Percentiles rank a stretch among this genome's conserved stretches.
These are phyloP conservation scores for Blennius ocellaris DNA, from an alignment of 2,113 vertebrate species.

Conservation along the genomic window DNA sequence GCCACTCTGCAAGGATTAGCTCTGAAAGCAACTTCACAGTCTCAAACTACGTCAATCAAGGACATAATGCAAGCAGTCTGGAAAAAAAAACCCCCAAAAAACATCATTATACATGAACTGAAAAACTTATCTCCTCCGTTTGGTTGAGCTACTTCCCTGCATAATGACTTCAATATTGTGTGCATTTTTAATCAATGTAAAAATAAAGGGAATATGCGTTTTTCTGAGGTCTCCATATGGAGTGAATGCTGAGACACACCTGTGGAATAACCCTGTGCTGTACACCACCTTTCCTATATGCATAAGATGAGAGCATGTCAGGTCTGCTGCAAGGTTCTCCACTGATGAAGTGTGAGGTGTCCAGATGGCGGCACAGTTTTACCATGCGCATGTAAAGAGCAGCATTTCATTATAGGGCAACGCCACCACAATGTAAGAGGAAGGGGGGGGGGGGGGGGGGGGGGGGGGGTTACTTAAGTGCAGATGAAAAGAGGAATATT, in stretches of 20 bases:
- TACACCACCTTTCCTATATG: constrained; percentile 11
- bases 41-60: constrained; percentile 70
- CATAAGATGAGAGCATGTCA: constrained; percentile 26
- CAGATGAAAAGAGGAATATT: constrained; percentile 47
- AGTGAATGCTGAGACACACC: constrained; percentile 50
- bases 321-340: constrained; percentile 38
- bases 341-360: constrained; percentile 40
- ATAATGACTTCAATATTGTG: background rate
- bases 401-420: constrained; percentile 48
- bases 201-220: background rate
- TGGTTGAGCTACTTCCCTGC: background rate
- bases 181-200: background rate
- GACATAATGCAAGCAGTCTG: constrained; percentile 47
- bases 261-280: constrained; percentile 56
- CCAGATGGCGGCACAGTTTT: constrained; percentile 67
- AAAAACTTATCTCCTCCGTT: background rate
- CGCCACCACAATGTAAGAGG: constrained; percentile 29
- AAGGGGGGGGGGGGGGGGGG: no score
- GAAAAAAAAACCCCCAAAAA: no score
- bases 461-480: constrained; percentile 21
- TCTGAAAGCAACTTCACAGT: constrained; percentile 75
- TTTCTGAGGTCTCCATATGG: background rate
- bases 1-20: constrained; percentile 85
- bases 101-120: constrained; percentile 2
- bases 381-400: constrained; percentile 41